These are phyloP conservation scores for Anas platyrhynchos DNA, from an alignment of 2,113 vertebrate species.

Conservation along the genomic window DNA sequence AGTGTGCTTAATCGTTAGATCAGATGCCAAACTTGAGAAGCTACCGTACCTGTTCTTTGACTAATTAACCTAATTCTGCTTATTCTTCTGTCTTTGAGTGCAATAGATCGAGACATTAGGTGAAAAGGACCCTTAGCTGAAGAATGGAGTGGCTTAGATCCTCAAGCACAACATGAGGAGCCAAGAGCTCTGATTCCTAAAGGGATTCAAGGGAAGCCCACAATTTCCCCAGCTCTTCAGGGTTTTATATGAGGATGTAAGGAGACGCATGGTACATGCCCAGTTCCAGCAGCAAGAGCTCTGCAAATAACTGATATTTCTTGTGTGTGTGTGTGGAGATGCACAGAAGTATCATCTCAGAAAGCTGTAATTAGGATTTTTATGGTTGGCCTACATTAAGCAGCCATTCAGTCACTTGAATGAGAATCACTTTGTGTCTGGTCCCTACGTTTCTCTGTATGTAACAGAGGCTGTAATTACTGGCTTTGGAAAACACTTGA, in stretches of 20 bases:
- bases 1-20: neutral
- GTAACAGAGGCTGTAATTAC: neutral
- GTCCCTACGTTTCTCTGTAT: accelerated
- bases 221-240: neutral
- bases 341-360: neutral
- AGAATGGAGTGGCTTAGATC: neutral
- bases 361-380: neutral
- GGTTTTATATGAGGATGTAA: neutral
- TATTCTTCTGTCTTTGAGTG: neutral
- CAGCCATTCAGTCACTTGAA: neutral
- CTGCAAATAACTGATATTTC: neutral
- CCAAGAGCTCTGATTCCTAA: neutral
- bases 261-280: accelerated
- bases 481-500: neutral
- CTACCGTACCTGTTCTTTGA: neutral
- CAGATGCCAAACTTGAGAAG: neutral
- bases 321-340: neutral
- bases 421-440: neutral
- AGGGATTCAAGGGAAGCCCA: neutral
- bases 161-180: neutral
- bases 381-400: neutral
- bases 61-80: neutral
- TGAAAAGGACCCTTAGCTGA: accelerated
- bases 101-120: neutral
- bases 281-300: neutral